These are phyloP conservation scores for Megaptera novaeangliae DNA, from an alignment of 2,113 vertebrate species.

Conservation along the genomic window DNA sequence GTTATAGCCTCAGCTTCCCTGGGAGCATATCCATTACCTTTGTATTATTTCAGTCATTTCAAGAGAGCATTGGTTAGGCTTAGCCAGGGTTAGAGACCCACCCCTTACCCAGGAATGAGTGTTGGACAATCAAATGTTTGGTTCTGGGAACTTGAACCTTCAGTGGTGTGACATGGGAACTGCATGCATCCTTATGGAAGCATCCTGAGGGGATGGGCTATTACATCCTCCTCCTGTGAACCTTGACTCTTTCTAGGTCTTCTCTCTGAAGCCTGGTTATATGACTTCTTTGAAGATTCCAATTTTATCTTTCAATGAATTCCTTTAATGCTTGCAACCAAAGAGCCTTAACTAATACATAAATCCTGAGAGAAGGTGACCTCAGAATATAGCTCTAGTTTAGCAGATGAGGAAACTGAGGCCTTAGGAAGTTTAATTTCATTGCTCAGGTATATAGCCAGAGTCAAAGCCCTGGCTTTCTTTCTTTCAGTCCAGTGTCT, in stretches of 20 bases:
- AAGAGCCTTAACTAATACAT: background rate
- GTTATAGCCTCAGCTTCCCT: background rate
- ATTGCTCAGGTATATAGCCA: background rate
- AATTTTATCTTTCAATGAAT: background rate
- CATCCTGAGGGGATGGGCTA: background rate
- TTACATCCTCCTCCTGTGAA: background rate
- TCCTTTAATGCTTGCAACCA: background rate
- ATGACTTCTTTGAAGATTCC: background rate
- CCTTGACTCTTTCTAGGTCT: background rate
- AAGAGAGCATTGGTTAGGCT: background rate
- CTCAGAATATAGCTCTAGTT: background rate
- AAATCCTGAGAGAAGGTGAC: background rate
- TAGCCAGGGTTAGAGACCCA: too few relatives aligned
- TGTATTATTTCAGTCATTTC: background rate
- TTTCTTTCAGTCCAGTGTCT: background rate
- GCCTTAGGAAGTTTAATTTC: background rate
- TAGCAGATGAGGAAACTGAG: background rate
- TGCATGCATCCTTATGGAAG: background rate
- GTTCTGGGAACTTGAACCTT: background rate
- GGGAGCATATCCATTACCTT: background rate
- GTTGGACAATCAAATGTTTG: background rate
- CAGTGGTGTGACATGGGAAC: fast-evolving
- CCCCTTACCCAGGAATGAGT: background rate
- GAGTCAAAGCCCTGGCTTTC: background rate
- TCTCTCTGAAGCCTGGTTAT: background rate